Base-by-base conservation (phyloP, 2,888 invertebrate species). In the Megastigmus dorsalis region DNA sequence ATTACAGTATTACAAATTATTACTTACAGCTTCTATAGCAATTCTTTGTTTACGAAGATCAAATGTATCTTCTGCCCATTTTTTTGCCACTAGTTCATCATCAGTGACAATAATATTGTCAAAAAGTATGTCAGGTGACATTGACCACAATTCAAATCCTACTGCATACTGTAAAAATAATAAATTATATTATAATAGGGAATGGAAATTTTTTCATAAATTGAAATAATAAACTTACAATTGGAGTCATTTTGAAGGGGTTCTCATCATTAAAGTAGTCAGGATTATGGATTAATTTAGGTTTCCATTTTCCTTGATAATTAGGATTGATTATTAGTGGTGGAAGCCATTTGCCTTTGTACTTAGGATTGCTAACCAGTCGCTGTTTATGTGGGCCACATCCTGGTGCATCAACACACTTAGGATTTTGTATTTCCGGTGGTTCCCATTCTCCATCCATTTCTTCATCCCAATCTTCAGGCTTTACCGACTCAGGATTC, bases 391-490 rank as follows among this genome's bases (percentile, higher is more conserved):
- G 99, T 50, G 90, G 89, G 0, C 99, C 99, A 89, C 99, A 99
- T 13, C 99, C 99, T 2, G 94, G 91, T 9, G 89, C 90, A 54
- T 90, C 89, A 79, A 90, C 91, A 85, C 98, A 99, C 3, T 90
- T 90, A 0, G 98, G 97, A 90, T 99, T 99, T 82, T 94, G 94
- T 33, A 98, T 92, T 68, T 96, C 90, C 0, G 98, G 97, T 3
- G 99, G 93, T 88, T 99, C 99, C 99, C 99, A 99, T 85, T 95
- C 95, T 1, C 99, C 99, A 89, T 99, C 99, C 94, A 99, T 99
- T 79, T 98, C 98, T 18, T 94, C 92, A 88, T 99, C 99, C 98
- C 99, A 99, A 88, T 99, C 99, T 0, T 91, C 92, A 0, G 99
- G 99, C 88, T 96, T 97, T 67, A 90, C 89, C 0, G 98, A 96